Base-by-base conservation (phyloP, 53 echinoderm and acorn worm species). In the Holothuria leucospilota region DNA sequence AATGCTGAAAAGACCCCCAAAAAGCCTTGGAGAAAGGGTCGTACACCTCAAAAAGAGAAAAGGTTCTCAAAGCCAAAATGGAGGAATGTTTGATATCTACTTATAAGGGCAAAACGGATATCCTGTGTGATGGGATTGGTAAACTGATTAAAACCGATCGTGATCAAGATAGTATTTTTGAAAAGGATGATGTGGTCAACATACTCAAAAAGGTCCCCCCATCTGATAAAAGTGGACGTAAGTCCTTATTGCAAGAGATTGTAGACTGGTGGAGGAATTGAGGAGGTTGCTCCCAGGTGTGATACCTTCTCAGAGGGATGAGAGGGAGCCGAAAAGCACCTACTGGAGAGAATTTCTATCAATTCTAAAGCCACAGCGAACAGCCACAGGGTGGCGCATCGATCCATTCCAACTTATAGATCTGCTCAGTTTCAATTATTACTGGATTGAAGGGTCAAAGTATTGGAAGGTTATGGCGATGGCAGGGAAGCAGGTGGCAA, bases 311-410 rank as follows among this genome's bases (percentile, higher is more conserved):
- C 40, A 49, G 34, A 46, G n/a, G 14, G 34, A 66, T 20, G 88
- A 62, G 39, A 30, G 34, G 49, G 40, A 82, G 20, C 26, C 21
- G 42, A 88, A 72, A 62, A 25, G 72, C 16, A 21, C 26, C 40
- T 89, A 85, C 64, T 61, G 58, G 74, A n/a, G 29, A 41, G 84
- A 85, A 78, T 88, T 89, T 88, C 56, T 60, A 27, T 52, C 85
- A 26, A 60, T 92, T 5, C 49, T 92, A 9, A 40, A 65, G 20
- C 92, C 92, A 39, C 64, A 71, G 58, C 68, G 88, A 28, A 92
- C 88, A 68, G 62, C 80, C 34, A 88, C 92, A 28, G 88, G 92
- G 21, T 92, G 88, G 92, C 66, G 25, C 23, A 85, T 92, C 38
- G 63, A 92, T 65, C 85, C 92, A 77, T 38, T 24, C 12, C 63